A percentile compares a stretch with the other conserved stretches of the same genome.
These are phyloP conservation scores for Venustaconcha ellipsiformis DNA, from an alignment of 1,140 invertebrate genomes.

Conservation along the genomic window DNA sequence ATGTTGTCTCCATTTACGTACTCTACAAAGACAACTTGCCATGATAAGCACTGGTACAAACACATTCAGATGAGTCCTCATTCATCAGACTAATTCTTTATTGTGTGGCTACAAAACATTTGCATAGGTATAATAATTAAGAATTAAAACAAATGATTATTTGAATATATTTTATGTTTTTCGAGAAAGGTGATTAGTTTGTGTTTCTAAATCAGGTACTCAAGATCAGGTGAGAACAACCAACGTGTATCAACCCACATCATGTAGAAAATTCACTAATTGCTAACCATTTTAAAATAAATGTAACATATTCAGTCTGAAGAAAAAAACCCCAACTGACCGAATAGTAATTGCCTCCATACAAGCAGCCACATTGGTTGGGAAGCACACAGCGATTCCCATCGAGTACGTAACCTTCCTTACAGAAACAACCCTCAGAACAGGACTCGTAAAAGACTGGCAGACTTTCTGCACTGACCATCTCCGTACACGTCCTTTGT, in stretches of 20 bases:
- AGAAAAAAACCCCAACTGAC: constrained; percentile 7
- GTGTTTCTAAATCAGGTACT: not conserved
- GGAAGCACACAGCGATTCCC: constrained; percentile 19
- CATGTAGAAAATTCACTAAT: not conserved
- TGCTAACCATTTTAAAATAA: not conserved
- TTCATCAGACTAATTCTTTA: too few species aligned
- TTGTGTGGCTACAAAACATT: too few species aligned
- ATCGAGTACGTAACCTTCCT: constrained; percentile 29
- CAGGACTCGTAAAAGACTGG: not conserved
- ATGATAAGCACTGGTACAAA: too few species aligned
- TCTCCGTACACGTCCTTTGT: constrained; percentile 1
- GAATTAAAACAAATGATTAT: too few species aligned
- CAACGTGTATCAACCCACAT: not conserved
- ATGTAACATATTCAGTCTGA: not conserved
- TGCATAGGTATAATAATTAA: too few species aligned
- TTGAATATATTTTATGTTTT: too few species aligned
- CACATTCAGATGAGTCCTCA: too few species aligned
- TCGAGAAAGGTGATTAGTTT: not conserved
- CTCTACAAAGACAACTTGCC: too few species aligned
- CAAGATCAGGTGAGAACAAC: not conserved
- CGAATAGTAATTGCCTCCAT: constrained; percentile 21
- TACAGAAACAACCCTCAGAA: constrained; percentile 38
- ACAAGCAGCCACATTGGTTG: constrained; percentile 38
- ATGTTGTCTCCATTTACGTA: too few species aligned
- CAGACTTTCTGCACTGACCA: too few species aligned